Evolutionary conservation across 1,140 invertebrate genomes (phyloP).

Genomic region (Pteromalus puparum): DNA sequence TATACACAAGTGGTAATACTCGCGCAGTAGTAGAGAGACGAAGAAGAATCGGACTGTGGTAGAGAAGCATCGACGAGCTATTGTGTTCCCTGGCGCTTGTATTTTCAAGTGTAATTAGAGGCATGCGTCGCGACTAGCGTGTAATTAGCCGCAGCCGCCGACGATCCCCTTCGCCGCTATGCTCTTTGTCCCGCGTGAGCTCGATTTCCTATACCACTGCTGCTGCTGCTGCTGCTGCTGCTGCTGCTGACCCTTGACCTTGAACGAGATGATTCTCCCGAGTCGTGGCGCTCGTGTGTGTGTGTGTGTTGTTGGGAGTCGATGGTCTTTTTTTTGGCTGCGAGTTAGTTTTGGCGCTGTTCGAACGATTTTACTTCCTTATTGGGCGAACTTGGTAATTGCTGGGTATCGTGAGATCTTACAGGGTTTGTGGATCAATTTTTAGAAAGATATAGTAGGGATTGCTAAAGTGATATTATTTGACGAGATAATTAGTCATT

Average conservation of each 20-base stretch:
- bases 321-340: not conserved
- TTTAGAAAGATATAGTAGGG: no score
- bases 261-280: slow-evolving; percentile 31
- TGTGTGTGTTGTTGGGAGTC: not conserved
- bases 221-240: not conserved
- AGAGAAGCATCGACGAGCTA: not conserved
- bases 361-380: slow-evolving; percentile 11
- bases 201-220: not conserved
- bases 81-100: slow-evolving; percentile 14
- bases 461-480: not conserved
- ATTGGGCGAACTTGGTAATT: not conserved
- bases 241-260: slow-evolving; percentile 45
- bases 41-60: not conserved
- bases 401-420: not conserved
- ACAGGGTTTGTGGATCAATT: no score
- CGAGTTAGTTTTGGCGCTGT: not conserved
- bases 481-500: not conserved
- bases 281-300: not conserved
- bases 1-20: not conserved
- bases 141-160: slow-evolving; percentile 46
- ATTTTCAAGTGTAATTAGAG: slow-evolving; percentile 46
- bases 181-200: slow-evolving; percentile 11
- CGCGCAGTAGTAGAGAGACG: not conserved
- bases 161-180: slow-evolving; percentile 4
- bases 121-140: slow-evolving; percentile 20